Conservation (phyloP, 2,113 vertebrate genomes). For the Leptocoma aspasia region DNA sequence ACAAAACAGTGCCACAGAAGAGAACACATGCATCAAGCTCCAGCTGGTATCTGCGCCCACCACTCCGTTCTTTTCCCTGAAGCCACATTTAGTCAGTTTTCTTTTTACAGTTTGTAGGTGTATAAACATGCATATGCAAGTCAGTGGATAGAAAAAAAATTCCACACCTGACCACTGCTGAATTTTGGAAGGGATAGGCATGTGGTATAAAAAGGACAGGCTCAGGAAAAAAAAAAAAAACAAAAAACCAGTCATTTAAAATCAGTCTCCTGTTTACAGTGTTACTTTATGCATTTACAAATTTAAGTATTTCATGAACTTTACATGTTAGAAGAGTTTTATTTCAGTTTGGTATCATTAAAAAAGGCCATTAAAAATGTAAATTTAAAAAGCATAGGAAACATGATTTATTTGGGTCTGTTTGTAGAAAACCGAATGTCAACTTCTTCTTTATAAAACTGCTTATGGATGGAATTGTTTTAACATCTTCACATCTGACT, state of each 20-base stretch:
- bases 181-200: background rate
- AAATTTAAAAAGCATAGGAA: background rate
- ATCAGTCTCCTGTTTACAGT: background rate
- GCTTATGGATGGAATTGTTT: background rate
- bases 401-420: background rate
- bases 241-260: background rate
- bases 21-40: slow-evolving; percentile 54
- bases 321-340: background rate
- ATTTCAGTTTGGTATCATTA: background rate
- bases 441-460: background rate
- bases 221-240: background rate
- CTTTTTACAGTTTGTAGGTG: slow-evolving; percentile 40
- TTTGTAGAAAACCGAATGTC: background rate
- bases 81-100: slow-evolving; percentile 51
- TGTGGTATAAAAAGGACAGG: background rate
- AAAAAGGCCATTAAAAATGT: background rate
- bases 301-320: background rate
- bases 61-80: slow-evolving; percentile 25
- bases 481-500: background rate
- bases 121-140: slow-evolving; percentile 39
- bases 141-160: background rate
- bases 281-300: background rate
- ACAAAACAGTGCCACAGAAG: slow-evolving; percentile 64
- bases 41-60: slow-evolving; percentile 56
- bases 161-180: slow-evolving; percentile 17